phyloP scores from a whole-genome alignment of 2,888 invertebrate genomes.

The Chydorus sphaericus region DNA sequence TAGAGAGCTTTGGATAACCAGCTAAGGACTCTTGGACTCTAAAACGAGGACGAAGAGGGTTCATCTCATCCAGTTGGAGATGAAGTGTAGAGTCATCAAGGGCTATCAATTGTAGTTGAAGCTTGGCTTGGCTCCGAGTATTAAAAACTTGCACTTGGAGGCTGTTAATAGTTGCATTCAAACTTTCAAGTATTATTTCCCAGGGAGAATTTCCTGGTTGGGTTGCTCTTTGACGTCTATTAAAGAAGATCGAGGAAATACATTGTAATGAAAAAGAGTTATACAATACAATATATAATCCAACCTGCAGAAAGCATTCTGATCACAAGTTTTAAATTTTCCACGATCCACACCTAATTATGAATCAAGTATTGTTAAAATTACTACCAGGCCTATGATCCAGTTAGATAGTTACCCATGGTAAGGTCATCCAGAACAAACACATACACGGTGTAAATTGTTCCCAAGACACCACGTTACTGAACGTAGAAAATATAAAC shows the following conservation, averaged over 20 bases:
- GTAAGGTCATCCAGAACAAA: no score
- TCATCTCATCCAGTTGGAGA: slow-evolving; percentile 67
- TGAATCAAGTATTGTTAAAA: no score
- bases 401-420: no score
- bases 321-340: slow-evolving; percentile 89
- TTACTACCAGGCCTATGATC: no score
- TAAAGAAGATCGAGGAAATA: slow-evolving; percentile 15
- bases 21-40: slow-evolving; percentile 59
- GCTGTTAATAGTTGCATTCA: slow-evolving; percentile 49
- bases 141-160: slow-evolving; percentile 56
- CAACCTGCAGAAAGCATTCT: slow-evolving; percentile 88
- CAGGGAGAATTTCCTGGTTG: slow-evolving; percentile 59
- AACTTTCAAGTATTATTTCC: slow-evolving; percentile 48
- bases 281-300: slow-evolving; percentile 19
- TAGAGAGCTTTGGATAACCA: slow-evolving; percentile 51
- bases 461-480: no score
- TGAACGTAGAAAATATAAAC: no score
- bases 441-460: no score
- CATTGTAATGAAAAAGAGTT: background rate
- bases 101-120: slow-evolving; percentile 46
- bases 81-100: slow-evolving; percentile 62
- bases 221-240: slow-evolving; percentile 56
- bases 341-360: slow-evolving; percentile 60
- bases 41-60: slow-evolving; percentile 60
- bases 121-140: slow-evolving; percentile 39